Base-by-base conservation (phyloP, 2,797 vertebrate genomes). In the Orestias chungarensis region DNA sequence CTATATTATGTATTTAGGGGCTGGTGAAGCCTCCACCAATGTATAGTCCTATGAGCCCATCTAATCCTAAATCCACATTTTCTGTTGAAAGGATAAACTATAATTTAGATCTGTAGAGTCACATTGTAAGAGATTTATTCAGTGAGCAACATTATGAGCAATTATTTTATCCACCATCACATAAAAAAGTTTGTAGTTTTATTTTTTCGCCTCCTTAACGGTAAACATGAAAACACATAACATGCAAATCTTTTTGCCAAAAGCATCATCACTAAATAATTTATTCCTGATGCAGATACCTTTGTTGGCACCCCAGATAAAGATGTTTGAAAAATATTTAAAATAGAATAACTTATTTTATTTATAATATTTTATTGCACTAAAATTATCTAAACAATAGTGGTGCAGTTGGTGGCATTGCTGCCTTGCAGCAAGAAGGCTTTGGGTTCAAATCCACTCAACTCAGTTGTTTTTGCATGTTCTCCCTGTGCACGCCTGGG, bases 131-230 rank as follows among this genome's bases (percentile, higher is more conserved):
- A 54, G 10, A 52, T 64, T 31, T 23, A 52, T 15, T 20, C 8
- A 55, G 17, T 35, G 23, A 68, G 12, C 12, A 71, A 35, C 68
- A 55, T 14, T 38, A n/a, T n/a, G n/a, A n/a, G 54, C 20, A 54
- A 70, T 81, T 83, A 81, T 17, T 85, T 81, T 79, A 78, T 66
- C 85, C 76, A 86, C 79, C 86, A 75, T 76, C 65, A 71, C 44
- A 70, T 66, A 71, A 62, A 40, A 9, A 70, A 23, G 5, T 25
- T 35, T 65, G 15, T 42, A 14, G 54, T 70, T 71, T 15, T 23
- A 67, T 72, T 84, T 78, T 31, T 10, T 68, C 33, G 44, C 15
- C 27, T 75, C 20, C 23, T 65, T 15, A 61, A 46, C 18, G 44
- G 7, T 62, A 6, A 46, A 62, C 42, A 62, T 42, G 59, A 42